phyloP scores from a whole-genome alignment of 2,113 vertebrate genomes.

The Cryptotis parvus region DNA sequence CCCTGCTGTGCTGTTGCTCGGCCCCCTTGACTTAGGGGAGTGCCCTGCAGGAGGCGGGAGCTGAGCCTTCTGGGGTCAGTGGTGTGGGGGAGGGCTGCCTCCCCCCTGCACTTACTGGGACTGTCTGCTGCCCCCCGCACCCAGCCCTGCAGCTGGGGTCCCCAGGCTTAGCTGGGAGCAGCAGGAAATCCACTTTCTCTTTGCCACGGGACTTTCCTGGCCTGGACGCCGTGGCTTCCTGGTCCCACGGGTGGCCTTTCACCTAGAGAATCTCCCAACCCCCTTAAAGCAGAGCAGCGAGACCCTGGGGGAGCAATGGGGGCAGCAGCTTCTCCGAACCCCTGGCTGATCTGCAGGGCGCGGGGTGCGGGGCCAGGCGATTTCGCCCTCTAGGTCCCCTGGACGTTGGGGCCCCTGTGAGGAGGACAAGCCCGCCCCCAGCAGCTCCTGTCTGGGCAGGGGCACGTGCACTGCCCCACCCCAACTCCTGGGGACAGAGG shows the following conservation, averaged over 20 bases:
- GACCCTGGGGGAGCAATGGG: too few species aligned
- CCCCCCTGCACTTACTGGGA: too few species aligned
- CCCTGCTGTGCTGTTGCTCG: too few species aligned
- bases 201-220: neutral
- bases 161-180: neutral
- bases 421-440: neutral
- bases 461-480: neutral
- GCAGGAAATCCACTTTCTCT: neutral
- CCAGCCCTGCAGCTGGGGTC: too few species aligned
- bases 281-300: too few species aligned
- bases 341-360: too few species aligned
- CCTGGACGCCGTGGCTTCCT: too few species aligned
- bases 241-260: neutral
- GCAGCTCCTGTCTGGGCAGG: rapidly evolving
- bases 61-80: neutral
- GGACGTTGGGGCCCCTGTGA: neutral
- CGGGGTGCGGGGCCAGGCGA: too few species aligned
- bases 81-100: rapidly evolving
- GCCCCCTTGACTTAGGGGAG: too few species aligned
- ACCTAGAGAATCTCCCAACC: neutral
- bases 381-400: too few species aligned
- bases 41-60: neutral
- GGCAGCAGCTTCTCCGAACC: too few species aligned
- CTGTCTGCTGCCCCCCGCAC: too few species aligned
- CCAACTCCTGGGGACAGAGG: neutral